phyloP scores from a whole-genome alignment of 30 jellyfish, hydroid and myxozoan species.

The Sanderia malayensis region DNA sequence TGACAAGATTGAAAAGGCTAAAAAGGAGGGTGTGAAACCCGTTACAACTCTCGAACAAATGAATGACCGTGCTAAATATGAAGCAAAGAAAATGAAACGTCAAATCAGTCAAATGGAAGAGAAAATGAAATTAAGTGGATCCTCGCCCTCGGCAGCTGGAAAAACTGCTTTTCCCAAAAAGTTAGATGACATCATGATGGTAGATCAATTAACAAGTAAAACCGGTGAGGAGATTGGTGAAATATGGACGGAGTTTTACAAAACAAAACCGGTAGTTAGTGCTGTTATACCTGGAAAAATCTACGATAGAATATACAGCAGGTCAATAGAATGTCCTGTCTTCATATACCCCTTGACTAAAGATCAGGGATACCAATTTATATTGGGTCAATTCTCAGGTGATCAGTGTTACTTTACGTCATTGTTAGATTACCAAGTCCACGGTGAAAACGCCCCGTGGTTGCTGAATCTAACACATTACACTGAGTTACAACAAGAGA shows the following conservation, averaged over 20 bases:
- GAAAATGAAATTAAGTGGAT: conserved; percentile 16
- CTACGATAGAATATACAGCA: conserved; percentile 42
- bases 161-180: conserved; percentile 51
- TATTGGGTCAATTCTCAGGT: conserved; percentile 71
- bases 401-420: conserved; percentile 79
- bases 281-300: conserved; percentile 69
- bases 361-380: conserved; percentile 82
- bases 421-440: conserved; percentile 71
- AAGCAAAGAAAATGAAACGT: conserved; percentile 41
- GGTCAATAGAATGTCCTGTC: conserved; percentile 62
- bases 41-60: conserved; percentile 26
- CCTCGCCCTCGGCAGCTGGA: conserved; percentile 8
- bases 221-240: conserved; percentile 52
- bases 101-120: conserved; percentile 47
- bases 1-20: conserved; percentile 58
- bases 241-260: conserved; percentile 78
- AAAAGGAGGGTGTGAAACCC: conserved; percentile 4
- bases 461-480: conserved; percentile 70
- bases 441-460: conserved; percentile 98
- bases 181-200: conserved; percentile 49
- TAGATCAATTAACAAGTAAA: conserved; percentile 46
- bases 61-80: conserved; percentile 32
- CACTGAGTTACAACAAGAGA: conserved; percentile 76
- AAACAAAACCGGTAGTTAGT: conserved; percentile 55
- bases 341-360: conserved; percentile 78